phyloP scores from a whole-genome alignment of 1,140 invertebrate genomes.

The Danaus melanippus region DNA sequence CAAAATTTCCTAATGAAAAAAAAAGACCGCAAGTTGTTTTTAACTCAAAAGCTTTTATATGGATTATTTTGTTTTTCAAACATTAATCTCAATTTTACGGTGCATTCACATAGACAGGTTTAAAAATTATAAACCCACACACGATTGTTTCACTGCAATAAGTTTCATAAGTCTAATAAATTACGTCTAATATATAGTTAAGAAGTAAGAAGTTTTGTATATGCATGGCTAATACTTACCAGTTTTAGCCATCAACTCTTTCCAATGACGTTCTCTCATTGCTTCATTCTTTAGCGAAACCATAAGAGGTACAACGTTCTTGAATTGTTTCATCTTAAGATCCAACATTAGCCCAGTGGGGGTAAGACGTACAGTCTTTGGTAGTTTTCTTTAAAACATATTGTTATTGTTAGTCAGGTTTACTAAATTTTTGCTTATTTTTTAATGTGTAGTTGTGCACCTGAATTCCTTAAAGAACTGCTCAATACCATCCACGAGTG shows the following conservation, averaged over 20 bases:
- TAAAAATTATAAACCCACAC: too few species aligned
- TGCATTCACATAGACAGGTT: too few species aligned
- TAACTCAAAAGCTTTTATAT: too few species aligned
- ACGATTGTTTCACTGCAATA: too few species aligned
- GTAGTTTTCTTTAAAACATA: conserved; percentile 59
- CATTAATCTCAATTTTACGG: too few species aligned
- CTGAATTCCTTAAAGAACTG: conserved; percentile 85
- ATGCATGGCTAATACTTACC: conserved; percentile 53
- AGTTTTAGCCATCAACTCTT: conserved; percentile 89
- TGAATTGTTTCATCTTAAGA: conserved; percentile 89
- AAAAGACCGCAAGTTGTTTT: too few species aligned
- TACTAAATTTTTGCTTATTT: too few species aligned
- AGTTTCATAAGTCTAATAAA: too few species aligned
- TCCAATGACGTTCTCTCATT: conserved; percentile 90
- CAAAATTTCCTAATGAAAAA: too few species aligned
- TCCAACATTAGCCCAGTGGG: conserved; percentile 80
- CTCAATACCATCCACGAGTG: conserved; percentile 89
- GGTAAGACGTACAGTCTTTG: conserved; percentile 72
- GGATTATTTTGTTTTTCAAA: too few species aligned
- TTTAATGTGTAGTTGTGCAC: conserved; percentile 36
- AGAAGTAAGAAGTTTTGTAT: too few species aligned
- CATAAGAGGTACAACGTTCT: conserved; percentile 89
- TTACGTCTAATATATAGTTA: too few species aligned
- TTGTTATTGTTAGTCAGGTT: neutral
- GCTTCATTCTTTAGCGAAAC: conserved; percentile 93